Evolutionary conservation across 1,140 invertebrate genomes (phyloP).

Genomic region (Maconellicoccus hirsutus): DNA sequence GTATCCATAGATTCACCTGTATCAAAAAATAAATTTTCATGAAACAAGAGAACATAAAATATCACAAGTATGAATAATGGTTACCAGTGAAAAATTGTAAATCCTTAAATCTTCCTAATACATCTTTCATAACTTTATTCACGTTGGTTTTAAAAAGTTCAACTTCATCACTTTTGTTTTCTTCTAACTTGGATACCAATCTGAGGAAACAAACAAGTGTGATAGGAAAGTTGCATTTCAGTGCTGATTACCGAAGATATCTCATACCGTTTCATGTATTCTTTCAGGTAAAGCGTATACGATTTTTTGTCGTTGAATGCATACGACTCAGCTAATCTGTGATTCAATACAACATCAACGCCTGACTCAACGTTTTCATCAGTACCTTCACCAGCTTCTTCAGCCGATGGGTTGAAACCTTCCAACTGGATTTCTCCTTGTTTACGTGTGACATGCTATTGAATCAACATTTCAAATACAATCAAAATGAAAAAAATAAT

Average conservation of each 20-base stretch:
- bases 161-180: slow-evolving; percentile 67
- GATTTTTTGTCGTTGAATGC: slow-evolving; percentile 79
- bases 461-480: neutral
- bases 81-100: slow-evolving; percentile 79
- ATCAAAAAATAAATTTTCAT: neutral
- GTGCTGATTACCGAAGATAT: slow-evolving; percentile 30
- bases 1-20: slow-evolving; percentile 84
- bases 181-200: slow-evolving; percentile 68
- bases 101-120: slow-evolving; percentile 82
- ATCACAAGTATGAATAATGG: slow-evolving; percentile 21
- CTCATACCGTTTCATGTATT: slow-evolving; percentile 92
- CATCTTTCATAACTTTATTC: slow-evolving; percentile 91
- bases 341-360: slow-evolving; percentile 87
- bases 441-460: slow-evolving; percentile 54
- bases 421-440: slow-evolving; percentile 67
- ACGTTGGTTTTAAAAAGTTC: slow-evolving; percentile 83
- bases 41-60: neutral
- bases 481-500: neutral
- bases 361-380: slow-evolving; percentile 62
- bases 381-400: slow-evolving; percentile 76
- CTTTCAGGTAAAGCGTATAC: slow-evolving; percentile 85
- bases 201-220: slow-evolving; percentile 40
- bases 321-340: slow-evolving; percentile 74
- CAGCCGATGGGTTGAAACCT: slow-evolving; percentile 85
- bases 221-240: slow-evolving; percentile 10